Evolutionary conservation across 2,113 vertebrate genomes (phyloP).

Genomic region (Lamprologus speciosus): DNA sequence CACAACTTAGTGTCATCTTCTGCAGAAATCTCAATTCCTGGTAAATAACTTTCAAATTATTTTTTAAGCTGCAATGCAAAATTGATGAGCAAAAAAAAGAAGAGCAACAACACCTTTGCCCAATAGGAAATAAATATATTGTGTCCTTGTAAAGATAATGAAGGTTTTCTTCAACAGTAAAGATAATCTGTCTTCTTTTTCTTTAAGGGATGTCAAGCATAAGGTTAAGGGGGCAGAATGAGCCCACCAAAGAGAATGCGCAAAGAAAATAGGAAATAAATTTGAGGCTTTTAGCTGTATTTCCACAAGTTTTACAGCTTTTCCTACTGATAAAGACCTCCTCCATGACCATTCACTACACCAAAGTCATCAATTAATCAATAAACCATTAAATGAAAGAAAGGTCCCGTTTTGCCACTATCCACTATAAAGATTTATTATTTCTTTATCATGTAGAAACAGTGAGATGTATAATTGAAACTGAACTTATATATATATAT

Average conservation of each 20-base stretch:
- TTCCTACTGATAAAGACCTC: not conserved
- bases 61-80: not conserved
- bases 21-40: not conserved
- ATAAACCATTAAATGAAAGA: not conserved
- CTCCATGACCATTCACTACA: not conserved
- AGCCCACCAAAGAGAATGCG: not conserved
- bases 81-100: not conserved
- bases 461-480: not conserved
- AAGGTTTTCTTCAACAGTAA: not conserved
- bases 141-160: not conserved
- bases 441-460: not conserved
- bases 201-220: not conserved
- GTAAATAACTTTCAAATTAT: not conserved
- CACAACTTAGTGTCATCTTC: not conserved
- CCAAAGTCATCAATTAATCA: not conserved
- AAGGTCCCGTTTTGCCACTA: not conserved
- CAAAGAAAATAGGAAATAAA: not conserved
- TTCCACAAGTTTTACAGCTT: not conserved
- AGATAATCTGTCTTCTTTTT: not conserved
- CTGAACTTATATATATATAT: not conserved
- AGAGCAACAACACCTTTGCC: not conserved
- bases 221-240: not conserved
- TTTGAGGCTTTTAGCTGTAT: not conserved
- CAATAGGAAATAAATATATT: not conserved
- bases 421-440: not conserved